Percentiles rank a stretch among this genome's conserved stretches.
phyloP scores from a whole-genome alignment of 2,797 vertebrate species.

The Meriones psammophilus region DNA sequence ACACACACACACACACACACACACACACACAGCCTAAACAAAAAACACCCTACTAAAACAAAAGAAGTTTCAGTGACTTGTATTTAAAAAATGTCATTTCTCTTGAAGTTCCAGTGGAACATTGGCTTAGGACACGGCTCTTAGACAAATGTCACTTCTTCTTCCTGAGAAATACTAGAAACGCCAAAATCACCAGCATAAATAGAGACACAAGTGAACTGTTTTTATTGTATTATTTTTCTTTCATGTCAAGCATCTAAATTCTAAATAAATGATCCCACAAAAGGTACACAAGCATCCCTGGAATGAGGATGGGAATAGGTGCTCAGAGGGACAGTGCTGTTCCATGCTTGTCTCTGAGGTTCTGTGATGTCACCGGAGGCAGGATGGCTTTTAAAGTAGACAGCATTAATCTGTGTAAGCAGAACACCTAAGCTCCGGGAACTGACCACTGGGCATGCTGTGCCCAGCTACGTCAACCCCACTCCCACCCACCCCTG shows the following conservation, averaged over 20 bases:
- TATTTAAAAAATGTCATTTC: neutral
- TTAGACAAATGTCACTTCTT: neutral
- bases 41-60: neutral
- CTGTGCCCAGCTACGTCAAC: neutral
- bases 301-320: constrained; percentile 32
- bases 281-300: neutral
- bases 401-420: neutral
- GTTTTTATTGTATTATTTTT: constrained; percentile 5
- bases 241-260: constrained; percentile 54
- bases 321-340: neutral
- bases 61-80: neutral
- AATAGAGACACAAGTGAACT: neutral
- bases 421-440: neutral
- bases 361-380: neutral
- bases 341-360: neutral
- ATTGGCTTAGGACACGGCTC: neutral
- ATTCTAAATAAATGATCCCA: constrained; percentile 61
- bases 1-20: neutral
- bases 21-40: neutral
- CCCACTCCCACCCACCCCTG: neutral
- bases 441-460: neutral
- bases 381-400: neutral
- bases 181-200: neutral
- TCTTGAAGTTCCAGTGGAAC: neutral
- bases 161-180: constrained; percentile 41